These are phyloP conservation scores for Macquaria australasica DNA, from an alignment of 2,113 vertebrate genomes.

Conservation along the genomic window DNA sequence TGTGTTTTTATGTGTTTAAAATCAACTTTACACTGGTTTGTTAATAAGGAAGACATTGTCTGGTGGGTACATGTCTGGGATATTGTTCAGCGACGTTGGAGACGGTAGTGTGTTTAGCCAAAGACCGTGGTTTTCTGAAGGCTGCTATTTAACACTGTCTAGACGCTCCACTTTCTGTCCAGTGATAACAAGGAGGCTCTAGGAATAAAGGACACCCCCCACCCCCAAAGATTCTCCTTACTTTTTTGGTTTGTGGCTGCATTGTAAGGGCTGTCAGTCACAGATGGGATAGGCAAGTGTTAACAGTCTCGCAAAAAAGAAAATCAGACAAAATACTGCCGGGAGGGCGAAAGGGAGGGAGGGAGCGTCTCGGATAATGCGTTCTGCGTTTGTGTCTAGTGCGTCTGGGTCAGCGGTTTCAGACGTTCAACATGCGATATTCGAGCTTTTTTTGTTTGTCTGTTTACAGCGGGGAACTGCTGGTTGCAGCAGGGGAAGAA, in stretches of 20 bases:
- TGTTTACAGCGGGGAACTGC: slow-evolving; percentile 95
- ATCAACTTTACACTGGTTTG: slow-evolving; percentile 14
- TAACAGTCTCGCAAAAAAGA: slow-evolving; percentile 69
- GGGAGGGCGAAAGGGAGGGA: slow-evolving; percentile 81
- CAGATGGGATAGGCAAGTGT: slow-evolving; percentile 72
- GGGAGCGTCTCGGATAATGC: slow-evolving; percentile 88
- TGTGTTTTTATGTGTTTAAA: slow-evolving; percentile 21
- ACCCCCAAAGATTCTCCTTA: slow-evolving; percentile 48
- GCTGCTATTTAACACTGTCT: slow-evolving; percentile 74
- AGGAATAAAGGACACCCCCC: slow-evolving; percentile 56
- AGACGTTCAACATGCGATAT: slow-evolving; percentile 84
- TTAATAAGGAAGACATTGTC: slow-evolving; percentile 11
- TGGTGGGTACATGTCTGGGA: slow-evolving; percentile 60
- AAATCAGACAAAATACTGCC: slow-evolving; percentile 78
- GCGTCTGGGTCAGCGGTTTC: slow-evolving; percentile 90
- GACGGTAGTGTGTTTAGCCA: slow-evolving; percentile 50
- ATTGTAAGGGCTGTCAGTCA: slow-evolving; percentile 73
- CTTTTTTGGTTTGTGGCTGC: slow-evolving; percentile 69
- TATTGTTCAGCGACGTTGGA: slow-evolving; percentile 56
- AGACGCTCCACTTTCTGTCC: slow-evolving; percentile 73
- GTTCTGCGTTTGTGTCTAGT: slow-evolving; percentile 86
- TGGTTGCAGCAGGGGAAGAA: slow-evolving; percentile 98
- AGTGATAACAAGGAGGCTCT: slow-evolving; percentile 66
- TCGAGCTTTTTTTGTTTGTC: slow-evolving; percentile 58
- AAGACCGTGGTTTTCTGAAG: slow-evolving; percentile 59